Evolutionary conservation across 2,888 invertebrate species (phyloP).

Genomic region (Anthophora plumipes): DNA sequence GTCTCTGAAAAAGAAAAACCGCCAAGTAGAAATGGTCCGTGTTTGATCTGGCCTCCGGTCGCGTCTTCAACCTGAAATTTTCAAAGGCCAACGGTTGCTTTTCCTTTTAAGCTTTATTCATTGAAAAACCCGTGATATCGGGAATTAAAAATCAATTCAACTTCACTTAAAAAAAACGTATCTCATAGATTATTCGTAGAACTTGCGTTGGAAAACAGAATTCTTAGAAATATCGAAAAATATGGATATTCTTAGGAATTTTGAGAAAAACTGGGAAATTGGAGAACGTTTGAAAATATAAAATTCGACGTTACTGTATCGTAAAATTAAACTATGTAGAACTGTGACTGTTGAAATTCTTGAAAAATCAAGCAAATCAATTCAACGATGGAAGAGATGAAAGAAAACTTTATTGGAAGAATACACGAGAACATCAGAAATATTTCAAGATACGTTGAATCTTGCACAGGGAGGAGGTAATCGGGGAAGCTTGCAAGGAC

Average conservation of each 20-base stretch:
- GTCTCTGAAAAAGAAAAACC: conserved; percentile 82
- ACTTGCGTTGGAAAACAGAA: too few relatives aligned
- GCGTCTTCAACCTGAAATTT: background rate
- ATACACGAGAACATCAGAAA: background rate
- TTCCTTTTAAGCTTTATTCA: background rate
- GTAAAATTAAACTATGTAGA: too few relatives aligned
- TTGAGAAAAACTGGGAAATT: too few relatives aligned
- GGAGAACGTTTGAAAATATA: too few relatives aligned
- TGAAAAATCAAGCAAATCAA: too few relatives aligned
- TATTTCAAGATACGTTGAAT: background rate
- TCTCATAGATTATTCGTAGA: too few relatives aligned
- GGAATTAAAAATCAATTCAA: too few relatives aligned
- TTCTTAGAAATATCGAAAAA: too few relatives aligned
- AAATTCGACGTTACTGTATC: too few relatives aligned
- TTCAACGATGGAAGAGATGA: background rate
- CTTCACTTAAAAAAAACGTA: too few relatives aligned
- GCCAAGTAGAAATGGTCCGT: background rate
- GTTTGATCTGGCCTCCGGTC: background rate
- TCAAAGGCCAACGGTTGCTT: background rate
- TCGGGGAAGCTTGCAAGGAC: background rate
- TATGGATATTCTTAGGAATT: too few relatives aligned
- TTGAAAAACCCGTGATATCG: background rate
- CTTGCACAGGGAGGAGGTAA: background rate
- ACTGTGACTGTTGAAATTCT: too few relatives aligned
- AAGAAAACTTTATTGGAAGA: background rate